Conservation (phyloP, 2,113 vertebrate genomes). For the Grammomys surdaster region DNA sequence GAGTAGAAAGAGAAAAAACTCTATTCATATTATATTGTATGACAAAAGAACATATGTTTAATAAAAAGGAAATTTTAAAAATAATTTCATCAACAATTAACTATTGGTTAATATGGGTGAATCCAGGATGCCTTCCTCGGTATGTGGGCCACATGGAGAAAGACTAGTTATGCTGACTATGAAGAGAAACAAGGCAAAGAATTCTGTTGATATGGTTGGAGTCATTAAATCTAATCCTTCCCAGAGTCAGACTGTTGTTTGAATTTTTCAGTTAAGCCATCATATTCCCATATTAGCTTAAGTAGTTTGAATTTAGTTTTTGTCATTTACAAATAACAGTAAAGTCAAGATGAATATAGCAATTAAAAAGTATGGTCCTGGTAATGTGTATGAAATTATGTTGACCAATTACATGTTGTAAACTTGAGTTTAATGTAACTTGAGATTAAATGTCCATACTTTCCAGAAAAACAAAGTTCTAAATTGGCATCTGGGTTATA, state of each 20-base stretch:
- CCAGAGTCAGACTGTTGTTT: neutral
- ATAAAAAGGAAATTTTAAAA: neutral
- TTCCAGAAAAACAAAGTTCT: conserved; percentile 1
- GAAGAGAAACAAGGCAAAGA: neutral
- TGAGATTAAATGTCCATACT: neutral
- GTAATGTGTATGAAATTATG: neutral
- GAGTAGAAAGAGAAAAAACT: neutral
- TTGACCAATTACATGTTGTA: neutral
- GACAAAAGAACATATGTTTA: neutral
- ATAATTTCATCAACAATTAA: conserved; percentile 1
- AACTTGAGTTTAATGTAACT: neutral
- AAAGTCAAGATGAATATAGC: neutral
- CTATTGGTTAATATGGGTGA: conserved; percentile 19
- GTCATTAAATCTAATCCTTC: neutral
- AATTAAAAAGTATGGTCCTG: neutral
- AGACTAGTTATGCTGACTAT: neutral
- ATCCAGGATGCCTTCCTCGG: neutral
- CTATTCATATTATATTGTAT: neutral
- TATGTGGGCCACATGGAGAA: neutral
- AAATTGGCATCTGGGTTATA: conserved; percentile 18
- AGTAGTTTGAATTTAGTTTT: conserved; percentile 7
- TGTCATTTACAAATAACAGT: neutral
- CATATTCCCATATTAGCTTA: conserved; percentile 14
- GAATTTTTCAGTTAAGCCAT: conserved; percentile 46
- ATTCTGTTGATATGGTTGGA: neutral